Conservation (phyloP, 2,888 invertebrate genomes). For the Ectemnius continuus region DNA sequence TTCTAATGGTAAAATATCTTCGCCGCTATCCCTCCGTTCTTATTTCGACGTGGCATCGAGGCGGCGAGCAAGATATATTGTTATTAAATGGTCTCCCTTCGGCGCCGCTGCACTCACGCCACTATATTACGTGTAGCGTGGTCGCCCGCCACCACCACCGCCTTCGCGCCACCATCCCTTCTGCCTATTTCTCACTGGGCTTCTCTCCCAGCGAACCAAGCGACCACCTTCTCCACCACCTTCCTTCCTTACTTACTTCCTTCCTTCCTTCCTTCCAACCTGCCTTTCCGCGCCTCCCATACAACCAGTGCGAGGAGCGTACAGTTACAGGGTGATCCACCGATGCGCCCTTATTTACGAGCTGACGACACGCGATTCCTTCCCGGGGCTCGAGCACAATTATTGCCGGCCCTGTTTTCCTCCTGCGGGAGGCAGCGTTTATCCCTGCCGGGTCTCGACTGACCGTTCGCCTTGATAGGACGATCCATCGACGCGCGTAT, state of each 20-base stretch:
- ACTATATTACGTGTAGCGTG: conserved; percentile 67
- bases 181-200: conserved; percentile 19
- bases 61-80: conserved; percentile 75
- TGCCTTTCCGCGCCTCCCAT: conserved; percentile 32
- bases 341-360: conserved; percentile 64
- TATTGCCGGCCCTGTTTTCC: not conserved
- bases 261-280: conserved; percentile 32
- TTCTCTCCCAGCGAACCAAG: not conserved
- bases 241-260: conserved; percentile 34
- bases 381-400: conserved; percentile 32
- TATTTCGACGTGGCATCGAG: conserved; percentile 59
- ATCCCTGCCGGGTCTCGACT: not conserved
- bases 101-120: conserved; percentile 64
- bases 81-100: conserved; percentile 76
- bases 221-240: conserved; percentile 14
- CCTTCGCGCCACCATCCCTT: conserved; percentile 26
- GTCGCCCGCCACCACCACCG: conserved; percentile 17
- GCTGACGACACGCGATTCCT: conserved; percentile 65
- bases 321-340: conserved; percentile 11
- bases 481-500: conserved; percentile 9
- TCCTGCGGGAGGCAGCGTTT: not conserved
- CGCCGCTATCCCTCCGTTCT: conserved; percentile 23
- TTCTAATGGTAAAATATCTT: conserved; percentile 48
- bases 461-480: not conserved
- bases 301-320: no score